Base-by-base conservation (phyloP, 1,140 invertebrate species). In the Listronotus bonariensis region DNA sequence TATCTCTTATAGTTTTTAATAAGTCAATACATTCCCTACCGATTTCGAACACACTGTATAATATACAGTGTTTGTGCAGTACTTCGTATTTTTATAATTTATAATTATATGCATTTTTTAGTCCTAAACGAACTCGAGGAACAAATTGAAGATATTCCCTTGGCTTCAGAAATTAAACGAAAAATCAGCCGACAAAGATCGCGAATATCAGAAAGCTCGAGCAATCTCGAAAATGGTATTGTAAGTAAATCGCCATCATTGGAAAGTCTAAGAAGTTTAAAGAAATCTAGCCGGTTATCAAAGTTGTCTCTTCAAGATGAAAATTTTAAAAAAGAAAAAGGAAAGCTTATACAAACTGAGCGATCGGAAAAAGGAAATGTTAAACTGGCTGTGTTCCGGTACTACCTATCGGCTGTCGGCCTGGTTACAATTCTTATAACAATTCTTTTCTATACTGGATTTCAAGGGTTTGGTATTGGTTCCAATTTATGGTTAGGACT, bases 401-500 rank as follows among this genome's bases (percentile, higher is more conserved):
- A 95, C 77, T 97, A 97, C 75, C 82, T 97, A 58, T 88, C 85
- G 74, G 91, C 92, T 26, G 90, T 96, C 46, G 94, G 94, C 49
- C 78, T 89, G 61, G 77, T 87, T 54, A 80, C 93, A 8, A 86
- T 88, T 0, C 70, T 88, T 11, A 75, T 87, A 8, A 95, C 92
- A 5, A 82, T 96, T 34, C 54, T 93, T 0, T 87, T 95, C 78
- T 95, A 95, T 78, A 10, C 18, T 17, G 60, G 41, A 10, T 92
- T 90, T 76, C 93, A 95, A 41, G 84, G 84, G 48, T 93, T 95
- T 78, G 89, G 89, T 72, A 91, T 98, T 63, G 90, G 90, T 65
- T 91, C 93, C 31, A 98, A 95, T 81, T 81, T 97, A 64, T 98
- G 95, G 95, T 83, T 98, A 0, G 90, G 91, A n/a, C 74, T 83